phyloP scores from a whole-genome alignment of 2,888 invertebrate genomes.

The Macrosiphum euphorbiae region DNA sequence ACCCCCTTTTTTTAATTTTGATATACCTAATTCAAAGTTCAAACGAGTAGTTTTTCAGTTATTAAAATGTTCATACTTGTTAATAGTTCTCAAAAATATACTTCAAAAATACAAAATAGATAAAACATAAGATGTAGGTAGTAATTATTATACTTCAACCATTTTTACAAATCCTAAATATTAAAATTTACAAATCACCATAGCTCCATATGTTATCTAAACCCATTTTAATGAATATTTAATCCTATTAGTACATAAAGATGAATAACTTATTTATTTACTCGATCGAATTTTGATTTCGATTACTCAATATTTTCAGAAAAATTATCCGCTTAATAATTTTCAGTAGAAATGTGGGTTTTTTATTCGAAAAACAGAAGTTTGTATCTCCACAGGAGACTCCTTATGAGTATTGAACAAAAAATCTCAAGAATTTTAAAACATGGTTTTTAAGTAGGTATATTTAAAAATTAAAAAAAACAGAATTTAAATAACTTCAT shows the following conservation, averaged over 20 bases:
- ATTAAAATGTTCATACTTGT: background rate
- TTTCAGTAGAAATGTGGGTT: background rate
- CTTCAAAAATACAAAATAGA: no score
- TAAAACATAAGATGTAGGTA: background rate
- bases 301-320: background rate
- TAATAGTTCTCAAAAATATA: background rate
- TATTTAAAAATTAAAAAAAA: background rate
- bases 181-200: background rate
- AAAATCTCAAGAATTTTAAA: background rate
- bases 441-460: background rate
- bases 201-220: background rate
- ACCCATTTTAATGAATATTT: background rate
- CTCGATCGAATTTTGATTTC: background rate
- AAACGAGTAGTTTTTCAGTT: background rate
- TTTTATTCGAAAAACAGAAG: no score
- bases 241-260: background rate
- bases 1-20: background rate
- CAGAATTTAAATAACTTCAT: background rate
- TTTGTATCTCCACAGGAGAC: no score
- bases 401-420: no score
- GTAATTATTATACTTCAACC: background rate
- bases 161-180: background rate
- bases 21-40: background rate
- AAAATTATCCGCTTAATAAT: background rate
- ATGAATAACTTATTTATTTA: background rate